Conservation (phyloP, 2,888 invertebrate genomes). For the Macrophya annulata region DNA sequence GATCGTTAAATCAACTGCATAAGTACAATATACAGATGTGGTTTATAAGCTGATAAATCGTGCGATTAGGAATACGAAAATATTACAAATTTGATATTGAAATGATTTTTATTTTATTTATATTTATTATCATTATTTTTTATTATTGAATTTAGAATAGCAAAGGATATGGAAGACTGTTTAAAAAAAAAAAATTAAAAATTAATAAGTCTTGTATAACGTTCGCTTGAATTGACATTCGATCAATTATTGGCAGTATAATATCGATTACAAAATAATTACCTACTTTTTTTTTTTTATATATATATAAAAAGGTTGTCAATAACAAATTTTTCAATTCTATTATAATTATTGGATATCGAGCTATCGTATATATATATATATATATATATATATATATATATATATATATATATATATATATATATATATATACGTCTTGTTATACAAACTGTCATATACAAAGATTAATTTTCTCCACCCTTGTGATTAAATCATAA, state of each 20-base stretch:
- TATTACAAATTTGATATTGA: too few relatives aligned
- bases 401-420: too few relatives aligned
- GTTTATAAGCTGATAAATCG: not conserved
- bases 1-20: not conserved
- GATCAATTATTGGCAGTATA: not conserved
- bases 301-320: constrained; percentile 37
- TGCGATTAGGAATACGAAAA: not conserved
- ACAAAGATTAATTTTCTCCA: not conserved
- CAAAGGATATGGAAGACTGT: not conserved
- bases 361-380: not conserved
- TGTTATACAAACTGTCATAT: constrained; percentile 13
- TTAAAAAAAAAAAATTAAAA: not conserved
- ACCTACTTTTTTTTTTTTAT: not conserved
- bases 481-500: not conserved
- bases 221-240: not conserved
- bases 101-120: too few relatives aligned
- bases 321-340: constrained; percentile 9
- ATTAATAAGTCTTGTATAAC: not conserved
- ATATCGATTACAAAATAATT: constrained; percentile 22
- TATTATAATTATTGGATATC: not conserved
- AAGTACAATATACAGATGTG: not conserved
- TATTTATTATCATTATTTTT: too few relatives aligned
- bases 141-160: too few relatives aligned
- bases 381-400: too few relatives aligned
- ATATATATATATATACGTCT: not conserved